Evolutionary conservation across 1,140 invertebrate genomes (phyloP), one percentile per base, ranked within the genome.

Genomic region (Venturia canescens): DNA sequence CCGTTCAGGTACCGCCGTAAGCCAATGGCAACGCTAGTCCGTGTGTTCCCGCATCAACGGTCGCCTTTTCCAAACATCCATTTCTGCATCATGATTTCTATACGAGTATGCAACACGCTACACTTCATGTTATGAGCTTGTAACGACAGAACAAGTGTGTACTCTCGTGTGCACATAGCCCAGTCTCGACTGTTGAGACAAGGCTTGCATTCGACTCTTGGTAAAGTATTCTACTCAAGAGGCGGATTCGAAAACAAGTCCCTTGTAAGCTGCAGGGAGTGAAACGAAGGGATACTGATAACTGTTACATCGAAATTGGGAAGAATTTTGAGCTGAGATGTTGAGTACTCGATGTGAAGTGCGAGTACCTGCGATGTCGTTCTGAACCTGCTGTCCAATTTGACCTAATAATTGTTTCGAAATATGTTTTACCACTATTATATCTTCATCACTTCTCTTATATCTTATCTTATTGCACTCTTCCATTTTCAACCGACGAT

Each of bases 91-190:
- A 70, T 38, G 29, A 70, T 27, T 38, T 27, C 63, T 67, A 67
- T 31, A 18, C 67, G 18, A 70, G 31, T 70, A 70, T 70, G 67
- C 67, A 31, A 34, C 67, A 70, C 16, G 67, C 67, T 29, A 70
- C 29, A 70, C 67, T 70, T 26, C 31, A 31, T 70, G 31, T 34
- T 70, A 70, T 70, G 67, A 70, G 67, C 67, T 70, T 70, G 67
- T 70, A 70, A 70, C 67, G 67, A 34, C 26, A 70, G 67, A 70
- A 31, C 27, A 38, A 34, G 16, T 70, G 13, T 70, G 31, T 31
- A 70, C 67, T 34, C 31, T 38, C n/a, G 67, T 70, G 67, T 18
- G 18, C 67, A 15, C 5, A 70, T 57, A 57, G 6, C 15, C 31
- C 18, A 34, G 67, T 29, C 21, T 57, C 53, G 67, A 31, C 31